These are phyloP conservation scores for Agrochola circellaris DNA, from an alignment of 2,888 invertebrate species.

Conservation along the genomic window DNA sequence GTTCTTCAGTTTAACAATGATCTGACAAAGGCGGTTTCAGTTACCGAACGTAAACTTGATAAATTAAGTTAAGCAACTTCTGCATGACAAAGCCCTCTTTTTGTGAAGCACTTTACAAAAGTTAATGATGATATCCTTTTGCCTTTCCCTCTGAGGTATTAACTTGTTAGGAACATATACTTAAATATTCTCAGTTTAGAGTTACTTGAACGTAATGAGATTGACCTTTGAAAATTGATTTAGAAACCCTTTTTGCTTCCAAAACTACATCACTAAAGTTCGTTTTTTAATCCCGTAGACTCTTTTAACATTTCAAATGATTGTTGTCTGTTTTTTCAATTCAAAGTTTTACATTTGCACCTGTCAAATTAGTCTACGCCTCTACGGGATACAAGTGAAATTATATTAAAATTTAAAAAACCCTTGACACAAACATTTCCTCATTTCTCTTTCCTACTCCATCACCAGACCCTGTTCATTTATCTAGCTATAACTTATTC, in stretches of 20 bases:
- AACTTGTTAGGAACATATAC: slow-evolving; percentile 44
- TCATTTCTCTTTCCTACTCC: too few species aligned
- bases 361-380: too few species aligned
- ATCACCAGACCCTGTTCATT: too few species aligned
- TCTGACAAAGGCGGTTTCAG: slow-evolving; percentile 18
- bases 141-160: slow-evolving; percentile 22
- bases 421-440: too few species aligned
- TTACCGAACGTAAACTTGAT: slow-evolving; percentile 41
- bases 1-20: slow-evolving; percentile 10
- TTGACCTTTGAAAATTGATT: slow-evolving; percentile 30
- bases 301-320: too few species aligned
- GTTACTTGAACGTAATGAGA: slow-evolving; percentile 31
- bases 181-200: slow-evolving; percentile 16
- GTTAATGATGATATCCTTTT: slow-evolving; percentile 48
- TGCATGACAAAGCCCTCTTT: slow-evolving; percentile 29
- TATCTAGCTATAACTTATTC: too few species aligned
- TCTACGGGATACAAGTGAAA: too few species aligned
- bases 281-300: too few species aligned
- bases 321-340: too few species aligned
- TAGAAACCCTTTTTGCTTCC: slow-evolving; percentile 8
- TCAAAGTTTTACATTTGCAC: too few species aligned
- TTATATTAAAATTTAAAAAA: too few species aligned
- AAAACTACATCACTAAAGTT: slow-evolving; percentile 1
- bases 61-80: slow-evolving; percentile 50
- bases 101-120: slow-evolving; percentile 46